A percentile compares a stretch with the other conserved stretches of the same genome.
These are phyloP conservation scores for cattle (Bos taurus) DNA, from an alignment of 2,113 vertebrate species.

Conservation along the genomic window ARS-UCD2.0 NC_037346.1:25279001-25279500, in stretches of 20 bases:
- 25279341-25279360: not conserved
- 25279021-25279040: not conserved
- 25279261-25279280: not conserved
- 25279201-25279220: not conserved
- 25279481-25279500: conserved; percentile 50
- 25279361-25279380: not conserved
- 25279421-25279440: conserved; percentile 76
- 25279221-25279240: not conserved
- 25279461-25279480: conserved; percentile 68
- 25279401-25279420: conserved; percentile 72
- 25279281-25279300: not conserved
- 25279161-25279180: not conserved
- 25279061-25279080: not conserved
- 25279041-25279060: not conserved
- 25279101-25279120: not conserved
- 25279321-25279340: not conserved
- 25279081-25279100: not conserved
- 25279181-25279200: not conserved
- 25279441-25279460: conserved; percentile 78
- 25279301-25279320: not conserved
- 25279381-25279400: conserved; percentile 72
- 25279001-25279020: not conserved
- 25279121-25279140: not conserved
- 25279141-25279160: not conserved
- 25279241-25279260: not conserved